phyloP scores from a whole-genome alignment of 1,140 invertebrate species.

The Coboldia fuscipes region DNA sequence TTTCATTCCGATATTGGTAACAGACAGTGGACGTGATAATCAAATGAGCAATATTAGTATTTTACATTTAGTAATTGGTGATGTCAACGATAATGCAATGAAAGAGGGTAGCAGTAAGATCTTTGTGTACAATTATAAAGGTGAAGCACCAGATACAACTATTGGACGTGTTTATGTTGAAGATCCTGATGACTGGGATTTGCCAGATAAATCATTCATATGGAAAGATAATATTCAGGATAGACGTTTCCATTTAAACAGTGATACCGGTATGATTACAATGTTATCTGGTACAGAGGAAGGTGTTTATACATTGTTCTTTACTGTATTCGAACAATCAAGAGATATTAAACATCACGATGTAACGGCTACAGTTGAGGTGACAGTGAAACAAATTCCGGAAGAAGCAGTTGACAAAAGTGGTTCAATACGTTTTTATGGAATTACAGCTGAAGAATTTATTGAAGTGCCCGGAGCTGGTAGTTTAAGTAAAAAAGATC shows the following conservation, averaged over 20 bases:
- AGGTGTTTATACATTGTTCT: slow-evolving; percentile 43
- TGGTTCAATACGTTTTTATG: slow-evolving; percentile 66
- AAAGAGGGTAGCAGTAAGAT: slow-evolving; percentile 60
- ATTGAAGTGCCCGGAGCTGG: slow-evolving; percentile 36
- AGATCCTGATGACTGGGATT: slow-evolving; percentile 85
- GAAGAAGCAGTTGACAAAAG: slow-evolving; percentile 78
- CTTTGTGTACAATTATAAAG: slow-evolving; percentile 80
- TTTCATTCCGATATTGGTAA: slow-evolving; percentile 66
- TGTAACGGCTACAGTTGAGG: slow-evolving; percentile 57
- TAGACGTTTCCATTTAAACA: slow-evolving; percentile 42
- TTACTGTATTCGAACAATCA: slow-evolving; percentile 45
- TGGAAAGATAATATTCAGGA: slow-evolving; percentile 30
- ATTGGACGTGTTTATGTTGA: slow-evolving; percentile 80
- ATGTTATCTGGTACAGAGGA: slow-evolving; percentile 46
- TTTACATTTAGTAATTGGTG: slow-evolving; percentile 69
- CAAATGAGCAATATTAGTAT: slow-evolving; percentile 48
- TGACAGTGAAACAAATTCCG: slow-evolving; percentile 64
- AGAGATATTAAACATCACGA: slow-evolving; percentile 27
- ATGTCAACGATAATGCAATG: slow-evolving; percentile 78
- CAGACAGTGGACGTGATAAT: slow-evolving; percentile 48
- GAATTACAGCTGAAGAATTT: slow-evolving; percentile 66
- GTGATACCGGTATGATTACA: slow-evolving; percentile 60
- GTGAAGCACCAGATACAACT: slow-evolving; percentile 44
- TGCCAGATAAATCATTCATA: slow-evolving; percentile 64
- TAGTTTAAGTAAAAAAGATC: slow-evolving; percentile 46